Evolutionary conservation across 2,113 vertebrate genomes (phyloP).

Genomic region (Puntigrus tetrazona): DNA sequence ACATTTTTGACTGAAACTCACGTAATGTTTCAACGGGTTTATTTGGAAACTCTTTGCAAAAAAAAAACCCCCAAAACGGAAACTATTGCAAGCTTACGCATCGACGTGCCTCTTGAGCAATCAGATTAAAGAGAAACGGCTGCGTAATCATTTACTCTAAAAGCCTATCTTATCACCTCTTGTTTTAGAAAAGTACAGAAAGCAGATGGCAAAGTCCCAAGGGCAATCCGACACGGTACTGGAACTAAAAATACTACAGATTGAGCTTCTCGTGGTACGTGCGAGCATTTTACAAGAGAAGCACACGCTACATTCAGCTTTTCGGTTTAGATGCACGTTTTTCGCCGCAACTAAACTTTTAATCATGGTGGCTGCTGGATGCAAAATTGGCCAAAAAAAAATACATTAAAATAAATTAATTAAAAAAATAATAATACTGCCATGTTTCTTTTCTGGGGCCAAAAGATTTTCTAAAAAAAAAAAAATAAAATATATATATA

Average conservation of each 20-base stretch:
- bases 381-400: too few relatives aligned
- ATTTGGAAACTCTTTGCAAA: background rate
- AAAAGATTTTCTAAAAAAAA: too few relatives aligned
- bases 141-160: slow-evolving; percentile 23
- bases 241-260: background rate
- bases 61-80: too few relatives aligned
- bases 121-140: background rate
- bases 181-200: background rate
- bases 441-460: too few relatives aligned
- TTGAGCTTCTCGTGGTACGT: background rate
- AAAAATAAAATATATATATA: too few relatives aligned
- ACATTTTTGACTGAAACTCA: slow-evolving; percentile 36
- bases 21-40: background rate
- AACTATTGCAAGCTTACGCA: background rate
- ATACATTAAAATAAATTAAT: too few relatives aligned
- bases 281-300: background rate
- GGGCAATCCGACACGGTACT: background rate
- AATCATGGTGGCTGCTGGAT: too few relatives aligned
- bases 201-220: slow-evolving; percentile 51
- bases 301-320: too few relatives aligned
- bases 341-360: too few relatives aligned
- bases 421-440: too few relatives aligned
- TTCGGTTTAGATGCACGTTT: too few relatives aligned
- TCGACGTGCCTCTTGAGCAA: background rate
- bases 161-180: slow-evolving; percentile 48